phyloP scores from a whole-genome alignment of 2,888 invertebrate genomes.

The Sphinx pinastri region DNA sequence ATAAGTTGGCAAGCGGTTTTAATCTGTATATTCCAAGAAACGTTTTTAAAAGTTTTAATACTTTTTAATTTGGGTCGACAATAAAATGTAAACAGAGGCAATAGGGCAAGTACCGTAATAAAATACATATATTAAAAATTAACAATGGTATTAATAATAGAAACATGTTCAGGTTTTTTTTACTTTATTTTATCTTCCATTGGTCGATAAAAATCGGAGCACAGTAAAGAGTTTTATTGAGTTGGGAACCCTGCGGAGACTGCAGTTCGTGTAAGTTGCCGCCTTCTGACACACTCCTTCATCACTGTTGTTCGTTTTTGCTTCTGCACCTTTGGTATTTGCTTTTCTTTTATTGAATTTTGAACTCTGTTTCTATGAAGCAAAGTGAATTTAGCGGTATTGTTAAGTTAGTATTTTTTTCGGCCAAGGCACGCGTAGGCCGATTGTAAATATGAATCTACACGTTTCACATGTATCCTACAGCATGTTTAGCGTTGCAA shows the following conservation, averaged over 20 bases:
- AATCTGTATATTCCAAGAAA: no score
- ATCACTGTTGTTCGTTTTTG: constrained; percentile 59
- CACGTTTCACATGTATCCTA: constrained; percentile 23
- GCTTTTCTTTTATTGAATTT: background rate
- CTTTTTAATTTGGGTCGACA: no score
- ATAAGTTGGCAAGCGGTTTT: no score
- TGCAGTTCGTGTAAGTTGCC: constrained; percentile 55
- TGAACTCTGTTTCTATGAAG: background rate
- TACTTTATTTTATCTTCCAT: background rate
- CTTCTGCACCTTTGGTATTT: constrained; percentile 15
- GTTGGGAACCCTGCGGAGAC: constrained; percentile 27
- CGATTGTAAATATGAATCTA: constrained; percentile 33
- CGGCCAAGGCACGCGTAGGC: constrained; percentile 41
- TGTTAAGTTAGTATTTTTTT: constrained; percentile 34
- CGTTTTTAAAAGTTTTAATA: no score
- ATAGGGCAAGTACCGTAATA: no score
- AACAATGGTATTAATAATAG: background rate
- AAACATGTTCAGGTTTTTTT: background rate
- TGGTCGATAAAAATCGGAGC: constrained; percentile 26
- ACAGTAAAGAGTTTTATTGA: constrained; percentile 15
- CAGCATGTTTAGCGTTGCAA: constrained; percentile 19
- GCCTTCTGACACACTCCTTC: constrained; percentile 59
- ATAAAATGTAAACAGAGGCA: no score
- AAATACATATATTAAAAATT: background rate
- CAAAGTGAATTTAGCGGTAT: constrained; percentile 1